Base-by-base conservation (phyloP, 2,888 invertebrate genomes). In the Ormyrus pomaceus region DNA sequence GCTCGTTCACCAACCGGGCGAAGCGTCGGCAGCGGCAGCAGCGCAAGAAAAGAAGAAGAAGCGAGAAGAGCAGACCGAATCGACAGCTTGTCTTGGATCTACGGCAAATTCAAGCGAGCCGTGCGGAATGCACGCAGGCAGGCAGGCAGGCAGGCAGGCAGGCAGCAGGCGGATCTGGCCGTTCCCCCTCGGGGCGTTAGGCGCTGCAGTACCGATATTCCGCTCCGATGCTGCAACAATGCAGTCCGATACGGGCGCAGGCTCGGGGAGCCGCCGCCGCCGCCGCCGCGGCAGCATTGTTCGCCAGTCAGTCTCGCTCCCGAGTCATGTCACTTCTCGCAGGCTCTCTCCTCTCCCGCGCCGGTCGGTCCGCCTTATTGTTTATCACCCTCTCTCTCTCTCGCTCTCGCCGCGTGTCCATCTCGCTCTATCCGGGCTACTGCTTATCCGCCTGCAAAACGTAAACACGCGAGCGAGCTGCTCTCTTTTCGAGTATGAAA, bases 161-260 rank as follows among this genome's bases (percentile, higher is more conserved):
- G 34, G 53, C 66, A 55, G 48, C 55, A 9, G 6, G 46, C 13
- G 62, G 58, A 66, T 59, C 58, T 58, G 46, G 58, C 56, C 59
- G n/a, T 59, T 6, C 46, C 19, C 59, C 53, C 11, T 45, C n/a
- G 13, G 50, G 62, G 62, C 55, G 61, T 45, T 58, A 34, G 62
- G 62, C 55, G 61, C 51, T 58, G 56, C 53, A 62, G 56, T 74
- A 56, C 78, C 68, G 79, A 79, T 79, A 74, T 79, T 79, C 79
- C 64, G 80, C 62, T 62, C 64, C 62, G 80, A 72, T 82, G 74
- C 69, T 59, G 73, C 79, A 82, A 82, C 81, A 83, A 83, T 83
- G 81, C 76, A 75, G 71, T 73, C 74, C 56, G 77, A 81, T 79
- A 79, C 69, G 48, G 6, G 48, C 46, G 62, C 51, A 78, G 72